Base-by-base conservation (phyloP, 2,797 vertebrate species). In the Sciaenops ocellatus region DNA sequence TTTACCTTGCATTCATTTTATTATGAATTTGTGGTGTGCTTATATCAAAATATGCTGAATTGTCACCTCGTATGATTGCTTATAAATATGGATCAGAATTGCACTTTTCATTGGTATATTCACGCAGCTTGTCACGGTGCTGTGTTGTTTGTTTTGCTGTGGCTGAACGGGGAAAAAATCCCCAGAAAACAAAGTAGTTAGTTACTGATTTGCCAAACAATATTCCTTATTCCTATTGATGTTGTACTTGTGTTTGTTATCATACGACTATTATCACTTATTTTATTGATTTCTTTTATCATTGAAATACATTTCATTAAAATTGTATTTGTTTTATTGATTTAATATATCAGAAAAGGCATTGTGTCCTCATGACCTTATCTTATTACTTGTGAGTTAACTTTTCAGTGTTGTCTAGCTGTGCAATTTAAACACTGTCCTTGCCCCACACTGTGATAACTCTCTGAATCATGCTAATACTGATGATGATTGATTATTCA, bases 401-500 rank as follows among this genome's bases (percentile, higher is more conserved):
- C 52, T 3, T 77, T 24, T 28, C n/a, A 64, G 10, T 38, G 44
- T 6, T 73, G 17, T 50, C 24, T 56, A 63, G 52, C 44, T 55
- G 30, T 55, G 51, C 15, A 34, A 68, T 76, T 75, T 66, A 41
- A 60, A 79, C 13, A 56, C 46, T 41, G 51, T 59, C 38, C 30
- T 69, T 18, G 50, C 50, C 55, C 34, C 67, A 16, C 48, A 46
- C 22, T 10, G 68, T 24, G 48, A 76, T 75, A 67, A 60, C 69
- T 64, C 66, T 72, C 42, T 17, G 24, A 75, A 60, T 65, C 52
- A n/a, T 48, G 41, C 59, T 83, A 72, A 80, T 76, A 51, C 78
- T 46, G 63, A 72, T 18, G 48, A 68, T 71, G 72, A 90, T 82
- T 87, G 82, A 88, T 87, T 70, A 52, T 69, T 83, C 75, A 81